These are phyloP conservation scores for Ips typographus DNA, from an alignment of 1,140 invertebrate species.

Conservation along the genomic window DNA sequence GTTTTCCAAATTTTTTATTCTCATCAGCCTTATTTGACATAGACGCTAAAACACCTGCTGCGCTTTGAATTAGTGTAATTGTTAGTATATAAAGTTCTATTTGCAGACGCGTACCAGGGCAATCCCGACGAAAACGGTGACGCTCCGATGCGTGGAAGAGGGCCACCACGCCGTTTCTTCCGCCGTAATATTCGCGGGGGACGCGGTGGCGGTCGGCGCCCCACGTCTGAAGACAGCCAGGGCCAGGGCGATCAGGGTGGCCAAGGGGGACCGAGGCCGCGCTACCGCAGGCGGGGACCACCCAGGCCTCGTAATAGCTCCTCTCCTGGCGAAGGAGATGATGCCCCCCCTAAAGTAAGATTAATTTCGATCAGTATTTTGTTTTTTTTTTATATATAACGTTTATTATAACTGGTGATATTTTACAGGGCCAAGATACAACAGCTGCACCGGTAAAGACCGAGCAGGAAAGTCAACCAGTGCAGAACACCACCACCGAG, in stretches of 20 bases:
- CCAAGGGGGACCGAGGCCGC: constrained; percentile 42
- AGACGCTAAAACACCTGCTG: neutral
- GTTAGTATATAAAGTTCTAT: neutral
- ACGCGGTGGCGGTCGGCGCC: constrained; percentile 57
- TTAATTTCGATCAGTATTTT: neutral
- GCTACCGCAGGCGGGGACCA: constrained; percentile 48
- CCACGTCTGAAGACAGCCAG: constrained; percentile 44
- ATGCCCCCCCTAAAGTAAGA: constrained; percentile 39
- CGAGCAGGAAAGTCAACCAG: constrained; percentile 55
- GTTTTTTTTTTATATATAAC: neutral
- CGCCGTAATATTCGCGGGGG: constrained; percentile 64
- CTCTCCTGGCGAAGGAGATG: constrained; percentile 49
- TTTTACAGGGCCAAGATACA: constrained; percentile 44
- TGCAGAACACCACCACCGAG: constrained; percentile 59
- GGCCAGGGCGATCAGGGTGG: constrained; percentile 39
- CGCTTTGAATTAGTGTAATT: no score
- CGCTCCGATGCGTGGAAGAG: constrained; percentile 54
- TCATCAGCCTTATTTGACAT: neutral
- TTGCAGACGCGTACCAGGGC: constrained; percentile 36
- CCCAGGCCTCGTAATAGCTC: constrained; percentile 45
- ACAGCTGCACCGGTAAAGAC: constrained; percentile 43
- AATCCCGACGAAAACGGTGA: constrained; percentile 53
- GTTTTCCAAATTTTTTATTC: constrained; percentile 4
- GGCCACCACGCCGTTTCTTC: constrained; percentile 64
- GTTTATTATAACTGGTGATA: constrained; percentile 1